Evolutionary conservation across 2,113 vertebrate genomes (phyloP), one percentile per base, ranked within the genome.

Genomic region (Bubo blakistoni): DNA sequence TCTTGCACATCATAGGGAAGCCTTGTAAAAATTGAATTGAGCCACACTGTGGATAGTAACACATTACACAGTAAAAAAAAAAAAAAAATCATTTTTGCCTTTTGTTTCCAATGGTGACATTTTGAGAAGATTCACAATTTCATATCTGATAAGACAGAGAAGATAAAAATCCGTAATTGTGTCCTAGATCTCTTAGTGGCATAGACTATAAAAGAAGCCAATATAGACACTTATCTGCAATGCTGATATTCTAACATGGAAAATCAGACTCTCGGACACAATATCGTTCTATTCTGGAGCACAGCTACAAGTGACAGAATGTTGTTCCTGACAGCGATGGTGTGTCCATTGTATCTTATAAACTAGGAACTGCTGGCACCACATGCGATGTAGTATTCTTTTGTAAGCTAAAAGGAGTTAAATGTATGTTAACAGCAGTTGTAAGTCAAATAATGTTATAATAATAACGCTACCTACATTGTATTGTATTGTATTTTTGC

Each of bases 11-110:
- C 69, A 81, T 73, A 94, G 69, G 69, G 62, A 95, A 74, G 59
- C 38, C 82, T 71, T 91, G 63, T 95, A 88, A 90, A 94, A 97
- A 96, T 74, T 95, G 69, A 95, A 88, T 86, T 80, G 70, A 94
- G 25, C 40, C 81, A 82, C 92, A 92, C 32, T 69, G 82, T 40
- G 36, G 63, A 93, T 92, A 52, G 65, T n/a, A 90, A 71, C 59
- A 74, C 42, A 49, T 92, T 86, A 32, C 34, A 44, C 24, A 59
- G 42, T 16, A 81, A 66, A 89, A 92, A 47, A 44, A 52, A 76
- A 83, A 42, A 47, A 44, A 52, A 76, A 83, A 42, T 51, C 57
- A 40, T 46, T 47, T 94, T 88, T 94, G 42, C 24, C 57, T 94
- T 94, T 86, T 95, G 72, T 97, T 96, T 96, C 72, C 61, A 77